phyloP scores from a whole-genome alignment of 2,888 invertebrate genomes.

The Latrodectus hesperus region DNA sequence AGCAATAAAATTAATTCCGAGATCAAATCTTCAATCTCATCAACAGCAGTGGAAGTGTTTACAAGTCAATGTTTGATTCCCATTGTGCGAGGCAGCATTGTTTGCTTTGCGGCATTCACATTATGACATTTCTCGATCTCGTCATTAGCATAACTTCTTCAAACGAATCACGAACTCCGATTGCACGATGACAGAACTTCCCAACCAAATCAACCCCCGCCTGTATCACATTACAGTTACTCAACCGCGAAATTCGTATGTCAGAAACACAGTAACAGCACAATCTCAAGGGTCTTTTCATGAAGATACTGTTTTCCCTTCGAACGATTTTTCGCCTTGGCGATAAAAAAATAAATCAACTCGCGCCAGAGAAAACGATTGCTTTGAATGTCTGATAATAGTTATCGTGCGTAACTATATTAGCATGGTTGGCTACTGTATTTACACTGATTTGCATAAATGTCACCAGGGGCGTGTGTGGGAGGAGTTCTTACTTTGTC shows the following conservation, averaged over 20 bases:
- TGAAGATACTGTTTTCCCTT: background rate
- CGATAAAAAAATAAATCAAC: background rate
- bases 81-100: too few relatives aligned
- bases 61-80: too few relatives aligned
- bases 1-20: too few relatives aligned
- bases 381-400: slow-evolving; percentile 46
- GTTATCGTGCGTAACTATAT: slow-evolving; percentile 66
- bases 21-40: too few relatives aligned
- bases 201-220: slow-evolving; percentile 48
- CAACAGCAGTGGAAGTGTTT: too few relatives aligned
- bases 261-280: slow-evolving; percentile 27
- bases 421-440: slow-evolving; percentile 47
- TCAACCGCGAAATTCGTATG: slow-evolving; percentile 25
- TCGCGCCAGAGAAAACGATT: background rate
- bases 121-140: too few relatives aligned
- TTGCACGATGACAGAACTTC: background rate
- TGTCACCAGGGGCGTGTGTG: slow-evolving; percentile 50
- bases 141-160: background rate
- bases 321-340: background rate
- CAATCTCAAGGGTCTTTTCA: background rate
- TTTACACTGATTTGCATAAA: slow-evolving; percentile 65
- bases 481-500: slow-evolving; percentile 61
- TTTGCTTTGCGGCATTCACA: too few relatives aligned
- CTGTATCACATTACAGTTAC: slow-evolving; percentile 9
- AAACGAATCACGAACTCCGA: slow-evolving; percentile 2